Base-by-base conservation (phyloP, 2,113 vertebrate genomes). In the Hydrolagus affinis region DNA sequence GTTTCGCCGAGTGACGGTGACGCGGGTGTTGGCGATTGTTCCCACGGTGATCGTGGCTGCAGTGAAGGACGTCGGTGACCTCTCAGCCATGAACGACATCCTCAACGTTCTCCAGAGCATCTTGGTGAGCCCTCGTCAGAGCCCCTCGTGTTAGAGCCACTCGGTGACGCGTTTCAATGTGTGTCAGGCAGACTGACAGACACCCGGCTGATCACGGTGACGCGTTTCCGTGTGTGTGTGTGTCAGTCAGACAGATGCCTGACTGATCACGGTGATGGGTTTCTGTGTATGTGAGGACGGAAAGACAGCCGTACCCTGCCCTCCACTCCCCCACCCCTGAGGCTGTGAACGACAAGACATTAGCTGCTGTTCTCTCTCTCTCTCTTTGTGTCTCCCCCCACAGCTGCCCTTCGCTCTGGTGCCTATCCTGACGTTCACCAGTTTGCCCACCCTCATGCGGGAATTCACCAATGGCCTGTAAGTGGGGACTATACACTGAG, bases 41-140 rank as follows among this genome's bases (percentile, higher is more conserved):
- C 94, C 94, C 86, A 94, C 94, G 0, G 15, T 94, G 75, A 87
- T 95, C 0, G 90, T 95, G 86, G 94, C 94, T 0, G 71, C 90
- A 85, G 94, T 93, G 90, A 90, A 90, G 85, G 92, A 94, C 0
- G 85, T 93, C 15, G 86, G 15, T 66, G 91, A 93, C 74, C 88
- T 95, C 75, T 92, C 94, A 0, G 87, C 88, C 74, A 91, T 95
- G 89, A 95, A 95, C 0, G 94, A 95, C 85, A 75, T 94, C 8
- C 93, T 95, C 83, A 95, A 95, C 0, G 94, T 93, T 62, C 89
- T 95, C 23, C 94, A 95, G 89, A 95, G 94, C 86, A 88, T 95
- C 57, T 88, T 94, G 94, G 94, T 95, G 89, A 93, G 64, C 25
- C 2, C 2, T 8, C 4, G 19, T 4, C 10, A 21, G 19, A 21